Percentiles rank a stretch among this genome's conserved stretches.
phyloP scores from a whole-genome alignment of 2,888 invertebrate genomes.

The Hirtodrosophila duncani region DNA sequence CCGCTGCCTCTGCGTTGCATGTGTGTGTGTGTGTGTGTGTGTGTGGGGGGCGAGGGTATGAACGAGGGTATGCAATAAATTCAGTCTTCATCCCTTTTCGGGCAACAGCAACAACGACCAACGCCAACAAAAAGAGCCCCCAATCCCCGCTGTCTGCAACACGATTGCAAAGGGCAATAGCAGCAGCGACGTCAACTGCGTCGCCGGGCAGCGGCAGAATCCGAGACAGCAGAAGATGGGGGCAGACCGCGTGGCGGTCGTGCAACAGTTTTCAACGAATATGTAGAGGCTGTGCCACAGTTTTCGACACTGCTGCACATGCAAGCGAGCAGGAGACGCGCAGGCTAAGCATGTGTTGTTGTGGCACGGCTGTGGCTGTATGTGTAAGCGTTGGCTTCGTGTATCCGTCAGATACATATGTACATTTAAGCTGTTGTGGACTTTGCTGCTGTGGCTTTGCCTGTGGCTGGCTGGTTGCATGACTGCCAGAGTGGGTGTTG shows the following conservation, averaged over 20 bases:
- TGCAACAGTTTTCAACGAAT: slow-evolving; percentile 71
- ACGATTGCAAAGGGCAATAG: slow-evolving; percentile 33
- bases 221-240: slow-evolving; percentile 19
- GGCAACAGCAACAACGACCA: slow-evolving; percentile 63
- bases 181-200: slow-evolving; percentile 28
- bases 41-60: slow-evolving; percentile 13
- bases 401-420: slow-evolving; percentile 2
- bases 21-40: slow-evolving; percentile 1
- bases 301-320: slow-evolving; percentile 66
- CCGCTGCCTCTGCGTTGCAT: slow-evolving; percentile 41
- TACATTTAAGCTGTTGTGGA: background rate
- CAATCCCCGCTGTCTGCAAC: slow-evolving; percentile 31
- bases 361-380: background rate
- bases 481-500: too few species aligned
- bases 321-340: slow-evolving; percentile 17
- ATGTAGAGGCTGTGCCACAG: slow-evolving; percentile 51
- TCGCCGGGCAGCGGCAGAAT: slow-evolving; percentile 9
- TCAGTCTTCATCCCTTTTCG: slow-evolving; percentile 64
- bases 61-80: slow-evolving; percentile 63
- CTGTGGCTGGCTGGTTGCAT: too few species aligned
- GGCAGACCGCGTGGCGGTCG: slow-evolving; percentile 72
- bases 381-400: too few species aligned
- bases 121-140: slow-evolving; percentile 49
- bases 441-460: slow-evolving; percentile 7
- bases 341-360: background rate